Evolutionary conservation across 2,888 invertebrate genomes (phyloP), one percentile per base, ranked within the genome.

Genomic region (Thelaira solivaga): DNA sequence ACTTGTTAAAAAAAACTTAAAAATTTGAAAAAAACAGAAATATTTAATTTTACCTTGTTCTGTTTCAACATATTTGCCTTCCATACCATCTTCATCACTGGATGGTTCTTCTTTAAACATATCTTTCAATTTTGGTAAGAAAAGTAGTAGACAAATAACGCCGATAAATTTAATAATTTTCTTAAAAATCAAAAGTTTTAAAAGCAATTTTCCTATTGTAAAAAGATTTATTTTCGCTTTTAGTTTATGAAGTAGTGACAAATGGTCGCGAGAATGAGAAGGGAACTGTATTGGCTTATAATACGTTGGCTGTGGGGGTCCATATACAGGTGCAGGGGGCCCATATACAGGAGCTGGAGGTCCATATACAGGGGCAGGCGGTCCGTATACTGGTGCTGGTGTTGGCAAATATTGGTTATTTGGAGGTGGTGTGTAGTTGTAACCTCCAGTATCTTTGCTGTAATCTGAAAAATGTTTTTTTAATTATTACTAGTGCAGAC

Each of bases 101-200:
- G 80, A 78, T 80, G 81, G 81, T 20, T 83, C 82, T 10, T 83
- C 84, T 53, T 85, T 85, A 10, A 87, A 85, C 62, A 87, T 73
- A 49, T 83, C 83, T 69, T 88, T 87, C 20, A 94, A 87, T 86
- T 93, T 93, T 0, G 95, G 95, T 80, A 95, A 92, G 85, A 95
- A 94, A 61, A 95, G 88, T 82, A 95, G 87, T 85, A 95, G 90
- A 84, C 93, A 95, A 82, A 95, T 91, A 4, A 94, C 90, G 0
- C 93, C 95, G 43, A 95, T 92, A 88, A 95, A 94, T 82, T 94
- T 94, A 71, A 95, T 93, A 61, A 95, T 92, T 88, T 95, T 93
- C 88, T 95, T 95, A 86, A 95, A 95, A 82, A 95, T 93, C 4
- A 95, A 89, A 59, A 95, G 87, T 86, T 95, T 95, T 34, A 95